These are phyloP conservation scores for silkworm (Bombyx mori) DNA, from an alignment of 1,140 invertebrate genomes.

Conservation along the genomic window ASM3026992v2 NC_085127.1:9574001-9574500, in stretches of 20 bases:
- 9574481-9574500: conserved; percentile 22
- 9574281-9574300: conserved; percentile 51
- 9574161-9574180: conserved; percentile 68
- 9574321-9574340: conserved; percentile 38
- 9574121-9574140: conserved; percentile 90
- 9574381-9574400: conserved; percentile 64
- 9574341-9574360: conserved; percentile 59
- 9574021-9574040: conserved; percentile 85
- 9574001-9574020: conserved; percentile 91
- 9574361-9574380: conserved; percentile 64
- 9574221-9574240: conserved; percentile 90
- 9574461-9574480: conserved; percentile 31
- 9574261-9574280: conserved; percentile 49
- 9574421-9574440: conserved; percentile 40
- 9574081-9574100: conserved; percentile 96
- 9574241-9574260: conserved; percentile 75
- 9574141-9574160: conserved; percentile 75
- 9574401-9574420: conserved; percentile 60
- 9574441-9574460: conserved; percentile 36
- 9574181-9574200: conserved; percentile 82
- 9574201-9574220: conserved; percentile 86
- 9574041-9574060: conserved; percentile 90
- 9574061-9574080: conserved; percentile 94
- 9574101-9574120: conserved; percentile 93
- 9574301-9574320: conserved; percentile 55